A percentile compares a stretch with the other conserved stretches of the same genome.
Evolutionary conservation across 2,888 invertebrate genomes (phyloP).

Genomic region (Conchocele bisecta): DNA sequence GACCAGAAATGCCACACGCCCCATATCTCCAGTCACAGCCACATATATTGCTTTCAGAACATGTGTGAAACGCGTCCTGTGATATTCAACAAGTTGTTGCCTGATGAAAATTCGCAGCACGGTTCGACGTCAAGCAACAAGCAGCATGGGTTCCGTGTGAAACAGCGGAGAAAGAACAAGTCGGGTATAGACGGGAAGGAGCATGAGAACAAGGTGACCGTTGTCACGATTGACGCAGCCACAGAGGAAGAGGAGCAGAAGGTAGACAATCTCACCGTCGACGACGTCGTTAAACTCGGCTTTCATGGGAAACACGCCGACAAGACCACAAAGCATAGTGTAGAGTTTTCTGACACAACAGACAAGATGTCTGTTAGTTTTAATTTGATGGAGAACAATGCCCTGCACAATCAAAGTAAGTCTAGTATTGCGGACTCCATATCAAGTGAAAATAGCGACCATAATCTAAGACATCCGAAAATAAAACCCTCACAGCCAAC

Average conservation of each 20-base stretch:
- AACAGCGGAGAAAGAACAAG: conserved; percentile 66
- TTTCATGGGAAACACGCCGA: conserved; percentile 30
- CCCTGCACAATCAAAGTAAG: conserved; percentile 46
- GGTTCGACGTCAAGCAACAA: conserved; percentile 8
- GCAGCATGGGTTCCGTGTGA: conserved; percentile 66
- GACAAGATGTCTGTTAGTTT: conserved; percentile 14
- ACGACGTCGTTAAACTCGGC: conserved; percentile 65
- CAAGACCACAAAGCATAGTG: conserved; percentile 50
- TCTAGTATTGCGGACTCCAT: conserved; percentile 56
- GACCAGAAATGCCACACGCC: no score
- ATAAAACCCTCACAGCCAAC: conserved; percentile 57
- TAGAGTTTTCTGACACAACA: conserved; percentile 36
- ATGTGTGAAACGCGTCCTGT: conserved; percentile 74
- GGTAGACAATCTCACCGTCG: conserved; percentile 65
- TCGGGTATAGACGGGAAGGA: conserved; percentile 63
- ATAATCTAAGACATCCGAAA: conserved; percentile 38
- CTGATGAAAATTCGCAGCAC: conserved; percentile 30
- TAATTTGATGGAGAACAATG: conserved; percentile 4
- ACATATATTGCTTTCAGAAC: conserved; percentile 66
- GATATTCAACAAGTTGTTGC: conserved; percentile 66
- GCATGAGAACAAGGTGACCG: conserved; percentile 64
- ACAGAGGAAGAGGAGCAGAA: conserved; percentile 64
- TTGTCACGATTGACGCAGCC: conserved; percentile 67
- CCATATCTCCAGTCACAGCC: no score
- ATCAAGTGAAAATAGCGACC: conserved; percentile 50